Evolutionary conservation across 2,888 invertebrate species (phyloP).

Genomic region (Bombylius major): DNA sequence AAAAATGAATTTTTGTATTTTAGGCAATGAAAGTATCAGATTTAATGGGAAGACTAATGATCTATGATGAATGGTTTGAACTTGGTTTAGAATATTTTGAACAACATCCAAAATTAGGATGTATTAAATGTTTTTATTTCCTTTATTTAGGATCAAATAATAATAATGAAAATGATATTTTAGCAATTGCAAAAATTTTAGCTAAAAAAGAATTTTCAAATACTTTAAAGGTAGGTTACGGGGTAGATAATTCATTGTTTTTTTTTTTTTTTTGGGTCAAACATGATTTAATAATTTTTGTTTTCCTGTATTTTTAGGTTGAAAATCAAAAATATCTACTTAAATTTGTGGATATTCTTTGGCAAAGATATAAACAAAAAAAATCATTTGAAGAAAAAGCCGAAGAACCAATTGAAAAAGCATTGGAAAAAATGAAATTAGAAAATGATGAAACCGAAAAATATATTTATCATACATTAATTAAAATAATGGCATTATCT

Average conservation of each 20-base stretch:
- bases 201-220: slow-evolving; percentile 25
- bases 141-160: slow-evolving; percentile 24
- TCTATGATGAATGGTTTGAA: slow-evolving; percentile 29
- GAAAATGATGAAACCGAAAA: slow-evolving; percentile 14
- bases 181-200: slow-evolving; percentile 22
- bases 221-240: slow-evolving; percentile 17
- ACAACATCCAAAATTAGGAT: slow-evolving; percentile 25
- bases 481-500: slow-evolving; percentile 30
- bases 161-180: slow-evolving; percentile 19
- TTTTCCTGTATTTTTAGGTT: slow-evolving; percentile 13
- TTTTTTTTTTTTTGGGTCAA: not conserved
- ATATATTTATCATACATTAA: slow-evolving; percentile 23
- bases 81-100: slow-evolving; percentile 27
- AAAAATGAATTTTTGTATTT: not conserved
- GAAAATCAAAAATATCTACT: slow-evolving; percentile 27
- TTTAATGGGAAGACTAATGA: slow-evolving; percentile 30
- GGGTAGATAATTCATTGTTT: not conserved
- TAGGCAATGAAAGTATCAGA: slow-evolving; percentile 29
- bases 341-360: slow-evolving; percentile 21
- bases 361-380: slow-evolving; percentile 12
- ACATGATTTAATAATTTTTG: not conserved
- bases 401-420: slow-evolving; percentile 4
- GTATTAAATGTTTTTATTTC: slow-evolving; percentile 29
- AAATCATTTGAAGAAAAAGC: not conserved
- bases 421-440: slow-evolving; percentile 7